phyloP scores from a whole-genome alignment of 2,113 vertebrate genomes.

The Athene cunicularia region DNA sequence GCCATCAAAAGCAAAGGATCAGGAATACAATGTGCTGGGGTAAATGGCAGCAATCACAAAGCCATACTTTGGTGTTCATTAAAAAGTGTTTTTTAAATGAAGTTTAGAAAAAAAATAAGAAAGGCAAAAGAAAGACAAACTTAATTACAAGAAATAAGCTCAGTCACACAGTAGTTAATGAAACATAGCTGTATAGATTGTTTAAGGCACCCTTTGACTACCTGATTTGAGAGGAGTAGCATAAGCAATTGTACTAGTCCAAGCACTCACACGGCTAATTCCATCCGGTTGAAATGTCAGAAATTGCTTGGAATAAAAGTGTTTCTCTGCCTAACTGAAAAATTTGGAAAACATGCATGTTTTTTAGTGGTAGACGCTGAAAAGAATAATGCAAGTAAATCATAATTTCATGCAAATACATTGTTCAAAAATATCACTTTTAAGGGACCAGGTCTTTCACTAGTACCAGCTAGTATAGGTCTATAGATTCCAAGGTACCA shows the following conservation, averaged over 20 bases:
- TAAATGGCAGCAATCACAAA: conserved; percentile 1
- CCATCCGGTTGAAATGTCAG: neutral
- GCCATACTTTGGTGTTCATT: neutral
- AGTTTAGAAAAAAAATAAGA: neutral
- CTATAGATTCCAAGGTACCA: neutral
- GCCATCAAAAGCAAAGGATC: conserved; percentile 7
- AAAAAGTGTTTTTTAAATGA: neutral
- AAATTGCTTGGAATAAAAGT: neutral
- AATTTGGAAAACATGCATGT: neutral
- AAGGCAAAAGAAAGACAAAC: neutral
- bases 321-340: neutral
- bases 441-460: neutral
- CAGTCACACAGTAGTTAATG: neutral
- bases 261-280: neutral
- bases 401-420: neutral
- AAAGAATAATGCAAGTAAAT: neutral
- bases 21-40: neutral
- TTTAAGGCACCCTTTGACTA: neutral
- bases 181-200: conserved; percentile 3
- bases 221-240: neutral
- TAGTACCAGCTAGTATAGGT: neutral
- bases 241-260: neutral
- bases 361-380: neutral
- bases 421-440: neutral
- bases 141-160: conserved; percentile 18